Conservation (phyloP, 2,113 vertebrate species). For the Sprattus sprattus region DNA sequence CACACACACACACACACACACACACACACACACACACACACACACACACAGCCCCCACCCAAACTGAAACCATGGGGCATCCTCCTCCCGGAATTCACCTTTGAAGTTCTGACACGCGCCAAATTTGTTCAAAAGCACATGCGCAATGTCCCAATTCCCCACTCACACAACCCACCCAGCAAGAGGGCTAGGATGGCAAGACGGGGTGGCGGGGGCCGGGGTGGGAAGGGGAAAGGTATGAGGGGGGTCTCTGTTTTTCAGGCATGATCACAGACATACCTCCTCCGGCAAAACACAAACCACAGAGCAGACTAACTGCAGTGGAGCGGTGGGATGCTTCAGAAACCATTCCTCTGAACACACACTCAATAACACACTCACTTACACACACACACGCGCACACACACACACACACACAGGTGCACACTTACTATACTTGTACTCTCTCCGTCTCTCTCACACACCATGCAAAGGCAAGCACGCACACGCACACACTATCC, state of each 20-base stretch:
- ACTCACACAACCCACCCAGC: slow-evolving; percentile 31
- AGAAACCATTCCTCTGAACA: not conserved
- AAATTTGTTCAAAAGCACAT: slow-evolving; percentile 54
- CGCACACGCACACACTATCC: not conserved
- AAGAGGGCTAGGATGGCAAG: slow-evolving; percentile 40
- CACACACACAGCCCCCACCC: slow-evolving; percentile 40
- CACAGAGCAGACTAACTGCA: slow-evolving; percentile 35
- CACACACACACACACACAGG: not conserved
- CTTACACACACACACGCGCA: not conserved
- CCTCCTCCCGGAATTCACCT: slow-evolving; percentile 50
- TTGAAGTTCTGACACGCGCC: slow-evolving; percentile 60
- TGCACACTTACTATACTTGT: not conserved
- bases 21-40: slow-evolving; percentile 24
- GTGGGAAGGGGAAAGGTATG: not conserved
- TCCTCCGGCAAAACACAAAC: slow-evolving; percentile 52
- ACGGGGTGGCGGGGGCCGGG: not conserved
- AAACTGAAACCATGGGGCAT: not conserved
- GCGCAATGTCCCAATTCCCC: slow-evolving; percentile 50
- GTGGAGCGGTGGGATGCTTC: not conserved
- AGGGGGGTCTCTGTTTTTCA: slow-evolving; percentile 56
- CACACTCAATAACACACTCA: not conserved
- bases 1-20: not conserved
- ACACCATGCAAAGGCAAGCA: not conserved
- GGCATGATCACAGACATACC: slow-evolving; percentile 47
- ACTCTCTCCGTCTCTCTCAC: not conserved